Evolutionary conservation across 2,888 invertebrate genomes (phyloP), one percentile per base, ranked within the genome.

Genomic region (Pinctada fucata): DNA sequence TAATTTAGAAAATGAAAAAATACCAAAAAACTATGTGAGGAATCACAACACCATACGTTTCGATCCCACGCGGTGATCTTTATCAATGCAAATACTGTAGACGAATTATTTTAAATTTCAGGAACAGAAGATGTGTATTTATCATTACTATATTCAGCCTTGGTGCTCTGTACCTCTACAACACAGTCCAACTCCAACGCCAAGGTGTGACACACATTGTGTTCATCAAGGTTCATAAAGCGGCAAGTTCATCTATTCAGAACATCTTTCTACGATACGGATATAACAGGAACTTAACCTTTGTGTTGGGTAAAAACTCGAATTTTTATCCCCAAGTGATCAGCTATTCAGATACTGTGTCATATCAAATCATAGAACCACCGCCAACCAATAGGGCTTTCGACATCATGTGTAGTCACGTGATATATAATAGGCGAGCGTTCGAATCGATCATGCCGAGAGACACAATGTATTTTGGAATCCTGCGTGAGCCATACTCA

Each of bases 341-440:
- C 31, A 86, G 83, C 63, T 79, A 79, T 48, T 70, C 16, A 5
- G 75, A 81, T 52, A 70, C 82, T 6, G 8, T 86, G 0, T 80
- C 80, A 1, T 52, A 76, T 3, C 31, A 72, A 8, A 84, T 85
- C 58, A 76, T 84, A 4, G 67, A 85, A 6, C 80, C 85, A 0
- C 79, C 83, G 1, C 84, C 84, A 0, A 50, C 50, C 3, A 83
- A 79, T 8, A 75, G 72, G 8, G 81, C 75, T 13, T 86, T 81
- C 70, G 88, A 88, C 64, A 79, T 88, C 3, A 75, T 85, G 16
- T 88, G 87, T 72, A 84, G 83, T 79, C 88, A 88, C 78, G 86
- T 88, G 70, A 75, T 87, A 2, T 88, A 85, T 76, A 78, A 86
- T 31, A 72, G 78, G 0, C 16, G 67, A 0, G 74, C 77, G 2